Conservation (phyloP, 2,113 vertebrate species). For the Pandion haliaetus region DNA sequence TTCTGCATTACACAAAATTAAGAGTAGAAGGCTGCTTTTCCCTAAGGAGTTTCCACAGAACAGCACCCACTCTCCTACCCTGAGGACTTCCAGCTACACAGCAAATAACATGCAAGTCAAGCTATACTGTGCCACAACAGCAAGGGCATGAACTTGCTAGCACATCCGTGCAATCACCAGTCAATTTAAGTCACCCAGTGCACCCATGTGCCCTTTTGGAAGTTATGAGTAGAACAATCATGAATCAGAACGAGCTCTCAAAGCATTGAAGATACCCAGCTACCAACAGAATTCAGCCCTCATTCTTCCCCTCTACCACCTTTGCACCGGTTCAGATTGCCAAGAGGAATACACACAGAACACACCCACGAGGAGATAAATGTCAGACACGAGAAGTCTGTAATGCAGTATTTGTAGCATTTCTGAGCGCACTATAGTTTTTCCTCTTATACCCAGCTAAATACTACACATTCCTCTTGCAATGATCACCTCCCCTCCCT, state of each 20-base stretch:
- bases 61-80: background rate
- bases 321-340: background rate
- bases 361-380: background rate
- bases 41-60: background rate
- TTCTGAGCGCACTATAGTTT: background rate
- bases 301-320: background rate
- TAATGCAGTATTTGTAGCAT: background rate
- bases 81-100: background rate
- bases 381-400: background rate
- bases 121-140: background rate
- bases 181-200: background rate
- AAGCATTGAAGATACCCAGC: background rate
- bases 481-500: background rate
- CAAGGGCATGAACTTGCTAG: background rate
- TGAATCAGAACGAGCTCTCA: background rate
- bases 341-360: background rate
- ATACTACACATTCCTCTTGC: background rate
- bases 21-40: background rate
- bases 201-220: background rate
- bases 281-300: background rate
- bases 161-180: background rate
- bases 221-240: background rate
- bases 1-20: background rate
- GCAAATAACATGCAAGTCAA: background rate
- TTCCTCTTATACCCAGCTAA: background rate